Evolutionary conservation across 2,797 vertebrate species (phyloP).

Genomic region (Sebastes trivittatus): DNA sequence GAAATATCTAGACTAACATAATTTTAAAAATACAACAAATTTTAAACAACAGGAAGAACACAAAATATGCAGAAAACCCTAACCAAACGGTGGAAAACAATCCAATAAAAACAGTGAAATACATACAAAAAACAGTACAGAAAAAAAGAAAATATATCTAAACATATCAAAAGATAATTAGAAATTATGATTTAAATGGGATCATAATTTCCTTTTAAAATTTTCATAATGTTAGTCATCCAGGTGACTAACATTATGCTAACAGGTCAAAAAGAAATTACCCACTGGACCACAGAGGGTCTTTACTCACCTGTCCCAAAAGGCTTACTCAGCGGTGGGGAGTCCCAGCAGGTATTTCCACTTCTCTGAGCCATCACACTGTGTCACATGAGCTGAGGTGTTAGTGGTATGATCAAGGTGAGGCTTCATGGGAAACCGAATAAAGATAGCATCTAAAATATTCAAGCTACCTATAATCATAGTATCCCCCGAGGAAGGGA

Average conservation of each 20-base stretch:
- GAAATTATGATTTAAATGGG: too few species aligned
- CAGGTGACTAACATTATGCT: not conserved
- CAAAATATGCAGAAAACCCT: too few species aligned
- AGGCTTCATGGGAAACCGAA: not conserved
- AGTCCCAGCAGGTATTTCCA: slow-evolving; percentile 2
- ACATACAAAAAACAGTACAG: too few species aligned
- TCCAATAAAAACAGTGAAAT: too few species aligned
- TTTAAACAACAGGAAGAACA: too few species aligned
- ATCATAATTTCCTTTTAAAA: too few species aligned
- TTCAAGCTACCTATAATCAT: not conserved
- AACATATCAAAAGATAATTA: too few species aligned
- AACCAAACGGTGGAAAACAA: too few species aligned
- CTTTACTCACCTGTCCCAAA: not conserved
- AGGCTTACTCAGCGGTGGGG: not conserved
- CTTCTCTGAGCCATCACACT: not conserved
- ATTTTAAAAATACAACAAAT: too few species aligned
- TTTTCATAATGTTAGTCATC: too few species aligned
- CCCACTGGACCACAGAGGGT: not conserved
- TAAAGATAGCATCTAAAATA: not conserved
- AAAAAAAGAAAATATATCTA: too few species aligned
- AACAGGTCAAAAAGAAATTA: not conserved
- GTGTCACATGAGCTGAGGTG: not conserved
- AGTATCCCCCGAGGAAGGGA: not conserved
- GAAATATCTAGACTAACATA: too few species aligned
- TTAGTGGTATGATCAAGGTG: not conserved